phyloP scores from a whole-genome alignment of 1,140 invertebrate species.

The Drosophila pallidifrons region DNA sequence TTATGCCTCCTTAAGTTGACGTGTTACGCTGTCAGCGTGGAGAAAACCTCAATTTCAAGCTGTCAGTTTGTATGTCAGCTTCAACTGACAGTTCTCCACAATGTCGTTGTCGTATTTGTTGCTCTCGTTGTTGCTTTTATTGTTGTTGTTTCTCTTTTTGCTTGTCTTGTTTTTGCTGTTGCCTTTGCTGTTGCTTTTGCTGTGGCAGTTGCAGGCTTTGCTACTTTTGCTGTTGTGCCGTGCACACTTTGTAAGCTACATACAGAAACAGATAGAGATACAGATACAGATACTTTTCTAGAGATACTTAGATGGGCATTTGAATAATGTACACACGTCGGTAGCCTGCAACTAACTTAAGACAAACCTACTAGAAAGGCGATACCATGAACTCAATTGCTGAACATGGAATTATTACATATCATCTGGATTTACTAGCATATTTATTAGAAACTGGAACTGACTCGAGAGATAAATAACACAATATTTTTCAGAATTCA shows the following conservation, averaged over 20 bases:
- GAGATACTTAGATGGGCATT: slow-evolving; percentile 74
- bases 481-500: no score
- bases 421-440: slow-evolving; percentile 6
- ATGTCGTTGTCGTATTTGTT: slow-evolving; percentile 47
- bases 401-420: slow-evolving; percentile 9
- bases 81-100: slow-evolving; percentile 80
- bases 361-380: slow-evolving; percentile 38
- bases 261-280: slow-evolving; percentile 29
- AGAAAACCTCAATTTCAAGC: slow-evolving; percentile 84
- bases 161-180: slow-evolving; percentile 50
- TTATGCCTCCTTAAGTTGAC: slow-evolving; percentile 82
- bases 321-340: slow-evolving; percentile 64
- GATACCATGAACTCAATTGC: slow-evolving; percentile 32
- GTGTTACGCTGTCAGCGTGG: slow-evolving; percentile 82
- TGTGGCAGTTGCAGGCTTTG: slow-evolving; percentile 17
- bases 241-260: slow-evolving; percentile 35
- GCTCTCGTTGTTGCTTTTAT: slow-evolving; percentile 25
- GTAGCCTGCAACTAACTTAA: slow-evolving; percentile 43
- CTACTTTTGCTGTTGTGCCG: slow-evolving; percentile 34
- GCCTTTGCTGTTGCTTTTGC: slow-evolving; percentile 51
- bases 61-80: slow-evolving; percentile 83
- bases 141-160: slow-evolving; percentile 56
- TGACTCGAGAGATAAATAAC: no score
- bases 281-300: slow-evolving; percentile 29
- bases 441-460: neutral